Conservation (phyloP, 2,888 invertebrate species). For the Brenthis ino region DNA sequence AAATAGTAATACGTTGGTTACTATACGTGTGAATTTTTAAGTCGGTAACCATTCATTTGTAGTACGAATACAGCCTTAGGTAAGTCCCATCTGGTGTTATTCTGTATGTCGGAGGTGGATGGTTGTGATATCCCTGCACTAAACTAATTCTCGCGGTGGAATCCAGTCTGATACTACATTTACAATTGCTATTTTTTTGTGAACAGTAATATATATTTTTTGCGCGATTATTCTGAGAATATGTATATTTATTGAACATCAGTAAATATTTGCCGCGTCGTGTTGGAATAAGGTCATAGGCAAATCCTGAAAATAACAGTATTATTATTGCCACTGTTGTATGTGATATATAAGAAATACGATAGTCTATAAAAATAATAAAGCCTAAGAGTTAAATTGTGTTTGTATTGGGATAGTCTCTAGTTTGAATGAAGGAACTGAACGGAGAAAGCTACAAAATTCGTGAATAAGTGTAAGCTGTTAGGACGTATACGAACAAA, state of each 20-base stretch:
- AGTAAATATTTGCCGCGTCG: conserved; percentile 48
- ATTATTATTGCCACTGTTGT: conserved; percentile 12
- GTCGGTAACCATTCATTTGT: neutral
- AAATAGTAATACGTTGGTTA: no score
- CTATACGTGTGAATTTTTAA: no score
- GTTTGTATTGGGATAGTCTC: no score
- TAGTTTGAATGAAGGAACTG: no score
- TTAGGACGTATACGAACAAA: no score
- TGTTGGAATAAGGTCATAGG: conserved; percentile 36
- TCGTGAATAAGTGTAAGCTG: no score
- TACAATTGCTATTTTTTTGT: conserved; percentile 46
- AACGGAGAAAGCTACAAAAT: no score
- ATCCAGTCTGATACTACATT: conserved; percentile 50
- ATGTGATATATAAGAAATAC: neutral
- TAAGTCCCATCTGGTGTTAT: conserved; percentile 36
- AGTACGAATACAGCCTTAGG: conserved; percentile 31
- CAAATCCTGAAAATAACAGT: conserved; percentile 34
- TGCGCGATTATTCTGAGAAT: conserved; percentile 39
- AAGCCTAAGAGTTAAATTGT: no score
- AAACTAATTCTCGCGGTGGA: conserved; percentile 41
- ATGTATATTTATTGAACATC: conserved; percentile 41
- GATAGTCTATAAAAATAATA: neutral
- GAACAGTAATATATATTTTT: conserved; percentile 45
- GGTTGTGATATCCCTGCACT: conserved; percentile 47
- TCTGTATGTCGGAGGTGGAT: conserved; percentile 48